Evolutionary conservation across 2,113 vertebrate genomes (phyloP), one percentile per base, ranked within the genome.

Genomic region (Nothoprocta pentlandii): DNA sequence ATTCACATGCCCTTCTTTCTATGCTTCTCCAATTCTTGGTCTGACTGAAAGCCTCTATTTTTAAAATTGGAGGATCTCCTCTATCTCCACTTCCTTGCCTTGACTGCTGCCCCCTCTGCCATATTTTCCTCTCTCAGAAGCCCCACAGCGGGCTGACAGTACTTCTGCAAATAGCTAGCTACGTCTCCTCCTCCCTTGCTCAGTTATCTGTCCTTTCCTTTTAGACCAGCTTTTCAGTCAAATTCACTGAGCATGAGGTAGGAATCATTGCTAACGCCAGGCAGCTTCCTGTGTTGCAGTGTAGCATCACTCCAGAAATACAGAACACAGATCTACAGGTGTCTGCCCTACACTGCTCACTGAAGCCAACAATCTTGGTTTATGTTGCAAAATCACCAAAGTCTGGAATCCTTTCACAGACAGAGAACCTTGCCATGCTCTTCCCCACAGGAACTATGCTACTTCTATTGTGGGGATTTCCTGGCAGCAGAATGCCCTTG

Each of bases 161-260:
- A 34, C 53, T 53, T 25, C 49, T 62, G 74, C 39, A 61, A 76
- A 26, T 1, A 70, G 68, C 6, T 1, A 76, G 51, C 75, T 75
- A 26, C 23, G 39, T 7, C 42, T 81, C 70, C 56, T n/a, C 54
- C 70, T 69, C 66, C 46, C 66, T 46, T 14, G 34, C 44, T 36
- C 76, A 62, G 32, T 15, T 58, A 30, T 7, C 36, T 34, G 32
- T 39, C 28, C 81, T 81, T 16, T 71, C 67, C 67, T 83, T 79
- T 68, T 8, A 80, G 16, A 44, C 0, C 0, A 78, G 66, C 14
- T 6, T 21, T 74, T 51, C 7, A 1, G 28, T 9, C 2, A 0
- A 61, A 46, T 21, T 34, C 59, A 82, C 67, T 9, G 54, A 56
- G 7, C 0, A 4, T 3, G 63, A 91, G 59, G 59, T 12, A 62